A percentile compares a stretch with the other conserved stretches of the same genome.
Evolutionary conservation across 2,797 vertebrate genomes (phyloP).

Genomic region (Ammospiza maritima): DNA sequence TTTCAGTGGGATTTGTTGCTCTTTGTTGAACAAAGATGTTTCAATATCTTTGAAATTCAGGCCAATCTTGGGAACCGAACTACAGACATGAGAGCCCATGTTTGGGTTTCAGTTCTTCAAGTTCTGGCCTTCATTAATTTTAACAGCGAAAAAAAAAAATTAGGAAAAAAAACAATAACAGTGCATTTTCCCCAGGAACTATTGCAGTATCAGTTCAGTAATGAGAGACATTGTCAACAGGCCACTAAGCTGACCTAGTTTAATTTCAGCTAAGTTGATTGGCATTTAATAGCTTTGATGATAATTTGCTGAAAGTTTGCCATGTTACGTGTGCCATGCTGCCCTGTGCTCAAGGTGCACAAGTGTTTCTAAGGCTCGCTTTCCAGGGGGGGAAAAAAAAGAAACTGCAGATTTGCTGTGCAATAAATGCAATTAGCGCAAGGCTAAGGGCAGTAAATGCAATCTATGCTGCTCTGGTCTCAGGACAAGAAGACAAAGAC

Average conservation of each 20-base stretch:
- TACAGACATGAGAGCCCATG: background rate
- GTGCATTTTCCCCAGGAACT: background rate
- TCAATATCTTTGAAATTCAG: background rate
- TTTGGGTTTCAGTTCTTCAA: background rate
- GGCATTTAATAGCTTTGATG: slow-evolving; percentile 41
- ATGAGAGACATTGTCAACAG: slow-evolving; percentile 41
- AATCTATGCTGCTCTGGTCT: background rate
- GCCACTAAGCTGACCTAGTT: slow-evolving; percentile 8
- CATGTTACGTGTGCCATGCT: background rate
- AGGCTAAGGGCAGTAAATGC: background rate
- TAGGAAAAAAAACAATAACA: background rate
- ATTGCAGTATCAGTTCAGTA: background rate
- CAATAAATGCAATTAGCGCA: background rate
- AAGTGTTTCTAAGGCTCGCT: background rate
- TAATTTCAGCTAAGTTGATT: slow-evolving; percentile 20
- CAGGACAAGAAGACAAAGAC: background rate
- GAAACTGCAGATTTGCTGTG: background rate
- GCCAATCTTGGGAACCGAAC: background rate
- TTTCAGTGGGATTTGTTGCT: background rate
- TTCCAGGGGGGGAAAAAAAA: background rate
- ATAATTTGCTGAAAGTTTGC: slow-evolving; percentile 51
- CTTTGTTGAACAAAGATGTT: background rate
- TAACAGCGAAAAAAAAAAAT: background rate
- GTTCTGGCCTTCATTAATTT: background rate
- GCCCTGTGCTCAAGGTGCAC: background rate